Conservation (phyloP, 2,797 vertebrate genomes). For the Gymnocypris eckloni region DNA sequence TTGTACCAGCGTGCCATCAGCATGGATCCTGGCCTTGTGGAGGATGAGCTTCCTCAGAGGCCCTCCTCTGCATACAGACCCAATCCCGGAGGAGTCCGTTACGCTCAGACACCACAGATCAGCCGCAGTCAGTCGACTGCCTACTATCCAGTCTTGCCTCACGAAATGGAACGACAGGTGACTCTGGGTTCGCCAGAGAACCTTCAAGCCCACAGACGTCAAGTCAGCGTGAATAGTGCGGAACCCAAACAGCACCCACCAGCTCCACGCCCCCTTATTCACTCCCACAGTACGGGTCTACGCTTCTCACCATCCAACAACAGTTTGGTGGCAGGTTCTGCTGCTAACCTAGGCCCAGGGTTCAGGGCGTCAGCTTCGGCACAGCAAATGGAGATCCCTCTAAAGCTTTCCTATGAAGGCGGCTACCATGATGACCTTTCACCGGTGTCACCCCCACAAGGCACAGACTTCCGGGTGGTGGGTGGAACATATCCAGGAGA, state of each 20-base stretch:
- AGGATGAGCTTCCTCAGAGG: slow-evolving; percentile 87
- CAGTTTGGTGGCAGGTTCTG: slow-evolving; percentile 83
- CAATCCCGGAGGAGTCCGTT: slow-evolving; percentile 75
- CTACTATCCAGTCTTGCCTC: slow-evolving; percentile 87
- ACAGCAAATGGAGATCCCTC: slow-evolving; percentile 92
- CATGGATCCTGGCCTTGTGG: slow-evolving; percentile 70
- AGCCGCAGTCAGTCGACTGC: slow-evolving; percentile 93
- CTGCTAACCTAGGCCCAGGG: slow-evolving; percentile 78
- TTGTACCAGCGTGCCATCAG: slow-evolving; percentile 70
- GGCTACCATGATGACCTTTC: slow-evolving; percentile 87
- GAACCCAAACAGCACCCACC: slow-evolving; percentile 86
- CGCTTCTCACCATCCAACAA: slow-evolving; percentile 90
- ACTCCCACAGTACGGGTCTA: slow-evolving; percentile 89
- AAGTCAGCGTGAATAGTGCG: slow-evolving; percentile 82
- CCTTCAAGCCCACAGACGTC: slow-evolving; percentile 84
- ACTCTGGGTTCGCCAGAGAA: slow-evolving; percentile 85
- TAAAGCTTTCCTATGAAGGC: slow-evolving; percentile 84
- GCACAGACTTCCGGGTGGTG: slow-evolving; percentile 69
- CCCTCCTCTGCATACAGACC: slow-evolving; percentile 84
- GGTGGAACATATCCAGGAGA: slow-evolving; percentile 89
- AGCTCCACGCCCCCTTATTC: slow-evolving; percentile 86
- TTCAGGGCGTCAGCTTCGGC: slow-evolving; percentile 88
- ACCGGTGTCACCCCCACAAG: slow-evolving; percentile 86
- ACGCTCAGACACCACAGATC: slow-evolving; percentile 88
- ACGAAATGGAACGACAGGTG: slow-evolving; percentile 82